Evolutionary conservation across 1,140 invertebrate genomes (phyloP), one percentile per base, ranked within the genome.

Genomic region (Andrena cerasifolii): DNA sequence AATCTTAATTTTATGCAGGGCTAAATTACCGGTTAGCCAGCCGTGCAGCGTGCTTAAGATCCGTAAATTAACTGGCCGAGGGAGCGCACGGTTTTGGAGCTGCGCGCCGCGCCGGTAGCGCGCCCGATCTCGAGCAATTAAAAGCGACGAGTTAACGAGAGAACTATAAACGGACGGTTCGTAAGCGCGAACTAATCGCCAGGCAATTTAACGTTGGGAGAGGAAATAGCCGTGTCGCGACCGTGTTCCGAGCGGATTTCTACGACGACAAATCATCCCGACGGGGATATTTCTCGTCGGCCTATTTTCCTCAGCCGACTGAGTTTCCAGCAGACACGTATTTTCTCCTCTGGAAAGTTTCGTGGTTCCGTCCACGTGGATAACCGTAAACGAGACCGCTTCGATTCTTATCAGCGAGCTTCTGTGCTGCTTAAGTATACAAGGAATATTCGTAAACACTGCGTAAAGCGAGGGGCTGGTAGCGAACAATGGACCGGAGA

Each of bases 101-200:
- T 0, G 49, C 5, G n/a, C 21, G 6, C 49, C 6, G 12, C 21
- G 21, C 49, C 24, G 24, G 51, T 51, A 51, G 21, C 49, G 8
- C 10, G 12, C 16, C 10, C 70, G 45, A 74, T 66, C 49, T 24
- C 31, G 49, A 45, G 36, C 61, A 56, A 74, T 74, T 66, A 66
- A 66, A 74, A 61, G 28, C 68, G 54, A 16, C n/a, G 45, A 63
- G 45, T 43, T 53, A 63, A 73, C 61, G 59, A 54, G 47, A 12
- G 26, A 65, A 54, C 40, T 59, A 59, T 71, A 47, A 54, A 54
- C 66, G 28, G 16, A 31, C 33, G 33, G 16, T 16, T 3, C 8
- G 61, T n/a, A 36, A 61, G 28, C 56, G 56, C 16, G 31, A 72
- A 72, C 56, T 61, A 72, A 72, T 72, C 68, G 43, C 14, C 56